Base-by-base conservation (phyloP, 2,888 invertebrate genomes). In the Leptogaster cylindrica region DNA sequence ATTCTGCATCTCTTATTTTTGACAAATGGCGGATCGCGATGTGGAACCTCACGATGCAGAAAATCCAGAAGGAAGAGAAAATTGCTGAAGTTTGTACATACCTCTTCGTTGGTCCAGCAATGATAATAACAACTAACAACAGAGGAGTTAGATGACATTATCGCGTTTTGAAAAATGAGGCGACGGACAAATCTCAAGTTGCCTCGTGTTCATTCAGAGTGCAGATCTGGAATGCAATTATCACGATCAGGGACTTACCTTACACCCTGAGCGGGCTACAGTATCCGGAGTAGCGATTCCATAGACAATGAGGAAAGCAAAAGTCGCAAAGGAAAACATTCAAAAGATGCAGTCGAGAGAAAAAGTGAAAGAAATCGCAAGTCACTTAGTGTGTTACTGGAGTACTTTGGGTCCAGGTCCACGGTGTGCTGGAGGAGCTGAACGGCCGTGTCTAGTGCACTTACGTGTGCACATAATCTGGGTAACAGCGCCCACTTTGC, bases 361-460 rank as follows among this genome's bases (percentile, higher is more conserved):
- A 58, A 58, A 58, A 58, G 39, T 58, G 39, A 58, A 39, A 58
- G 39, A 39, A 58, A 39, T 58, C 58, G 23, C 23, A 41, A 58
- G 41, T 55, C 27, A 41, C 18, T 63, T 46, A 28, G 44, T 63
- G 46, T 63, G 63, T 63, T 63, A 63, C 44, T 63, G 18, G 63
- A 63, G 63, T 63, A 63, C 27, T 20, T 8, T 20, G 16, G 16
- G 12, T 39, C 16, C 10, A 16, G 23, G 23, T 28, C 5, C 28
- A 3, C 16, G 14, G 31, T 18, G 0, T 31, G 20, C 16, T 36
- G 3, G 20, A 33, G 36, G 55, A 33, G 18, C 20, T 14, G 46
- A 31, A 31, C 46, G n/a, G n/a, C n/a, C n/a, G 20, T 25, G 27
- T 36, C 58, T 23, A 7, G 28, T 10, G 7, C 3, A 6, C 23